Percentiles rank a stretch among this genome's conserved stretches.
These are phyloP conservation scores for Cyprinus carpio DNA, from an alignment of 2,113 vertebrate genomes.

Conservation along the genomic window DNA sequence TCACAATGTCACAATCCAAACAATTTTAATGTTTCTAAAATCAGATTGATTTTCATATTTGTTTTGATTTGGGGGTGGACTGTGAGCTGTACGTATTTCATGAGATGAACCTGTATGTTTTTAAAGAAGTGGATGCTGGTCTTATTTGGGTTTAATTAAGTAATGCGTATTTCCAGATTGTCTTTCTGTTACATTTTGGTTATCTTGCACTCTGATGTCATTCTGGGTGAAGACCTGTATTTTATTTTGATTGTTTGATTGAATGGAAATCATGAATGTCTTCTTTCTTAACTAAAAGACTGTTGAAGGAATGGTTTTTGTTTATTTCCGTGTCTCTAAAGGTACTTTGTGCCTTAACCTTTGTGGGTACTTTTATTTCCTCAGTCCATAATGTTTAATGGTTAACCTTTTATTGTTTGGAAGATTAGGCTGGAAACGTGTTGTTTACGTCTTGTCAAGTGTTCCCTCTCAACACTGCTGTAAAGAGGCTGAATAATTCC, in stretches of 20 bases:
- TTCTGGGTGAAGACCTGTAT: background rate
- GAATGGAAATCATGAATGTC: conserved; percentile 10
- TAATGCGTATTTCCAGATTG: background rate
- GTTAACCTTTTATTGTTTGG: background rate
- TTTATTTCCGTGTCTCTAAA: conserved; percentile 11
- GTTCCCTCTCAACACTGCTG: background rate
- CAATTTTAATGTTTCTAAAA: background rate
- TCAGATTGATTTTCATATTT: background rate
- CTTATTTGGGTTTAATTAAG: background rate
- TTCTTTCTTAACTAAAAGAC: conserved; percentile 28
- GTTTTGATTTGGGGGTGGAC: background rate
- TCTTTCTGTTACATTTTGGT: background rate
- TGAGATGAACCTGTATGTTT: background rate
- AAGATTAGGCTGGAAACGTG: conserved; percentile 9
- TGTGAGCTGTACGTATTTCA: conserved; percentile 28
- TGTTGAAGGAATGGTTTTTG: conserved; percentile 41
- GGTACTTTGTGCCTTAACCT: background rate
- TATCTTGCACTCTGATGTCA: background rate
- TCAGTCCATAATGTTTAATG: background rate
- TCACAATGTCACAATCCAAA: background rate
- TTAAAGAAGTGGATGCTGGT: background rate
- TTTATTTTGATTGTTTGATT: background rate
- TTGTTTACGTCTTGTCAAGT: conserved; percentile 1
- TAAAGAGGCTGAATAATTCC: background rate
- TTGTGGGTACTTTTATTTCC: background rate